Conservation (phyloP, 2,797 vertebrate genomes). For the Lutra lutra region DNA sequence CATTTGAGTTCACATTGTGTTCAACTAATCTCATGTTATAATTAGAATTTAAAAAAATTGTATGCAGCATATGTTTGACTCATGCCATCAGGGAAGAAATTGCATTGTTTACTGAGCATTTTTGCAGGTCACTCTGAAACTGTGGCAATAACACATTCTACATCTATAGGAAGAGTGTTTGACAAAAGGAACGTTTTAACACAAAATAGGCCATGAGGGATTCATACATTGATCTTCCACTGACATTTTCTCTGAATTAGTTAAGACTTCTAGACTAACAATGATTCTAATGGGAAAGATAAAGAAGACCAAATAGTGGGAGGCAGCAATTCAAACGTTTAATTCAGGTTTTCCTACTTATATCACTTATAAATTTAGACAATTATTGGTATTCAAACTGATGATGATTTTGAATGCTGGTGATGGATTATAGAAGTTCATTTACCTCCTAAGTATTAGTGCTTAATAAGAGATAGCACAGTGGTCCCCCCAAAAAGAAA, state of each 20-base stretch:
- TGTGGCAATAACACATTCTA: not conserved
- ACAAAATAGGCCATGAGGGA: not conserved
- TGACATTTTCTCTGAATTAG: slow-evolving; percentile 7
- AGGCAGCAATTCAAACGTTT: not conserved
- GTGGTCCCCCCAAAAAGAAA: not conserved
- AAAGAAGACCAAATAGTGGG: slow-evolving; percentile 26
- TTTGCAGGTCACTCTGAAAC: not conserved
- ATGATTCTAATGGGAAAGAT: slow-evolving; percentile 55
- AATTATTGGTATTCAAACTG: not conserved
- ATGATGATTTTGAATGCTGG: not conserved
- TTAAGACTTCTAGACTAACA: slow-evolving; percentile 24
- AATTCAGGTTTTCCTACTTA: slow-evolving; percentile 41
- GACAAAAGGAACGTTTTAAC: slow-evolving; percentile 38
- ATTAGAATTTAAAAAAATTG: not conserved
- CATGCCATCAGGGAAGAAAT: not conserved
- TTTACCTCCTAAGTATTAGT: not conserved
- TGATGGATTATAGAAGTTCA: not conserved
- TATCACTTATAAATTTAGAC: slow-evolving; percentile 56
- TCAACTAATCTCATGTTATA: not conserved
- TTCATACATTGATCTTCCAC: slow-evolving; percentile 35
- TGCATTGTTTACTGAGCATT: not conserved
- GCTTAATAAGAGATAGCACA: not conserved
- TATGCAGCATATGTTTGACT: not conserved
- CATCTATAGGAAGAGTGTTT: not conserved
- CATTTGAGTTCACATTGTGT: not conserved